These are phyloP conservation scores for Trissonchulus sp. DNA, from an alignment of 2,888 invertebrate genomes.

Conservation along the genomic window DNA sequence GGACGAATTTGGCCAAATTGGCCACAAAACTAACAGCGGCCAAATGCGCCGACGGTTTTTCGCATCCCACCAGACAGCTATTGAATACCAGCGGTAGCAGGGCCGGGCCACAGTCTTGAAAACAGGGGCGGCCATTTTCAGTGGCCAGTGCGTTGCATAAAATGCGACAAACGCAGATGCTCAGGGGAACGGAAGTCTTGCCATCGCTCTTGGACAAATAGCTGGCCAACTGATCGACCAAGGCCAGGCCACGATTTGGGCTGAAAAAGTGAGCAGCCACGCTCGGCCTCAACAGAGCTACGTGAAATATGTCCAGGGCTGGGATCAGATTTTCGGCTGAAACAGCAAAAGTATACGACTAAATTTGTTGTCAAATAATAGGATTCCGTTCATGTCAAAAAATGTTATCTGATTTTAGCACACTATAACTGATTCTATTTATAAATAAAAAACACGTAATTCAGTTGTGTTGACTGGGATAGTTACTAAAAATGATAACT, in stretches of 20 bases:
- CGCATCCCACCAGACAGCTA: neutral
- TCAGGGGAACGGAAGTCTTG: neutral
- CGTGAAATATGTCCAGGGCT: slow-evolving; percentile 74
- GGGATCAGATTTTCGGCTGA: slow-evolving; percentile 78
- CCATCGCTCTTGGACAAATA: neutral
- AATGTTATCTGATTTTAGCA: neutral
- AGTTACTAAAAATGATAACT: too few species aligned
- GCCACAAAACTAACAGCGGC: slow-evolving; percentile 27
- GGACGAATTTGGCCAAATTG: neutral
- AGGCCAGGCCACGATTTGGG: slow-evolving; percentile 14
- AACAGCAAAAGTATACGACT: too few species aligned
- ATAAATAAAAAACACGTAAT: too few species aligned
- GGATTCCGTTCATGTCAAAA: neutral
- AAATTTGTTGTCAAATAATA: too few species aligned
- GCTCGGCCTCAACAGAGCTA: slow-evolving; percentile 67
- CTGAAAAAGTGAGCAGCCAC: slow-evolving; percentile 60
- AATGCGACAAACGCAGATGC: slow-evolving; percentile 17
- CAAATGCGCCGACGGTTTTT: slow-evolving; percentile 40
- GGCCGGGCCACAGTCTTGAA: neutral
- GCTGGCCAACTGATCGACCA: slow-evolving; percentile 19
- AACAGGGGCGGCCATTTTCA: neutral
- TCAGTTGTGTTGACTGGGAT: too few species aligned
- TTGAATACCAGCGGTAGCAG: neutral
- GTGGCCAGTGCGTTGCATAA: slow-evolving; percentile 5
- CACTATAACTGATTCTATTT: too few species aligned